Evolutionary conservation across 1,140 invertebrate species (phyloP).

Genomic region (Lamellibrachia luymesi): DNA sequence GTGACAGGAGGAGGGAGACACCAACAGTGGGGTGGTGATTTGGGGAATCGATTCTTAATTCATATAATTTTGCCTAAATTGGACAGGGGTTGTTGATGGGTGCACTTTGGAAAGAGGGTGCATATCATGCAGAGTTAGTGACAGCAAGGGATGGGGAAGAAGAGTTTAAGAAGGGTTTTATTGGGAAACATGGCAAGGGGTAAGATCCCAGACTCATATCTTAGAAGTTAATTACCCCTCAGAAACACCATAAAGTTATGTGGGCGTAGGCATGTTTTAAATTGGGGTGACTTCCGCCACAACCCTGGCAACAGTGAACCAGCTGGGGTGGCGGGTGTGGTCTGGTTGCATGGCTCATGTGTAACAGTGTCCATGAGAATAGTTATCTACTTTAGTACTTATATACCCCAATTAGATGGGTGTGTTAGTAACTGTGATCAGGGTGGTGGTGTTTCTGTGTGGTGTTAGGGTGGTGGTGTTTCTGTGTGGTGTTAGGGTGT

Average conservation of each 20-base stretch:
- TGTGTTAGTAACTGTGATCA: not conserved
- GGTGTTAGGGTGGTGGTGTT: not conserved
- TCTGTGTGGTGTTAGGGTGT: not conserved
- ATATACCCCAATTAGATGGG: not conserved
- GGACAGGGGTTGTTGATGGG: not conserved
- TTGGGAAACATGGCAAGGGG: not conserved
- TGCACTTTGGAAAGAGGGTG: not conserved
- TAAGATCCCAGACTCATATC: not conserved
- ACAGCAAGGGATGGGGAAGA: not conserved
- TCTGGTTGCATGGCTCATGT: not conserved
- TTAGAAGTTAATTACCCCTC: not conserved
- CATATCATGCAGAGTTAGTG: not conserved
- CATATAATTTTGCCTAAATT: not conserved
- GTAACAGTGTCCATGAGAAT: not conserved
- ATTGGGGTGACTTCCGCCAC: not conserved
- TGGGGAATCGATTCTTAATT: not conserved
- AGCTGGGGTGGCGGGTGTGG: not conserved
- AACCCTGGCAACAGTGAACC: not conserved
- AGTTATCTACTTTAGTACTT: not conserved
- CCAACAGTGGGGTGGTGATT: not conserved
- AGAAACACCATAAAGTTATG: not conserved
- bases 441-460: not conserved
- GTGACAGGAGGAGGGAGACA: not conserved
- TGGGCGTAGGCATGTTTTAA: not conserved
- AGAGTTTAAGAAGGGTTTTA: not conserved